Evolutionary conservation across 2,888 invertebrate species (phyloP).

Genomic region (Galeopsomyia nigrocyanea): DNA sequence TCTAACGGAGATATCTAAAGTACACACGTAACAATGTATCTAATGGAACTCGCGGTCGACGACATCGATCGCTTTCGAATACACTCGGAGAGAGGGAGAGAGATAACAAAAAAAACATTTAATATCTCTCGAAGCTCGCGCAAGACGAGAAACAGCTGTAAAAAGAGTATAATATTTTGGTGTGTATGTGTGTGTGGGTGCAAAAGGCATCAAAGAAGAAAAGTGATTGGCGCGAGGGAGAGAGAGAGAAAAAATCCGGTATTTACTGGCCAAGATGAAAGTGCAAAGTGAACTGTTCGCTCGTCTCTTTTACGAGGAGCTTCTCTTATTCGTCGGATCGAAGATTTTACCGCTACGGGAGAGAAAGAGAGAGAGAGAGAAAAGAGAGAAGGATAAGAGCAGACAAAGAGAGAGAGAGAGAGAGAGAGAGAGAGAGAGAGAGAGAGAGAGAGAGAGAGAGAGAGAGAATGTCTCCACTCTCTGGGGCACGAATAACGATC

Average conservation of each 20-base stretch:
- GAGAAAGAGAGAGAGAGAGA: constrained; percentile 28
- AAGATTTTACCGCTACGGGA: constrained; percentile 14
- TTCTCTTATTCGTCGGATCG: constrained; percentile 44
- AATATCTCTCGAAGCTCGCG: constrained; percentile 15
- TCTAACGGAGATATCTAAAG: too few species aligned
- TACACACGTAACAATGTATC: too few species aligned
- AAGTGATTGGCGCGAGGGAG: too few species aligned
- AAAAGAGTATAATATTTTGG: constrained; percentile 1
- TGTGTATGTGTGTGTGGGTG: too few species aligned
- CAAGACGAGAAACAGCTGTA: constrained; percentile 26
- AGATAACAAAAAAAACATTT: constrained; percentile 5
- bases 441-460: constrained; percentile 29
- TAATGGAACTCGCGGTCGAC: too few species aligned
- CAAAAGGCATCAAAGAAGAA: too few species aligned
- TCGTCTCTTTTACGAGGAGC: constrained; percentile 9
- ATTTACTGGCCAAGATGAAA: constrained; percentile 43
- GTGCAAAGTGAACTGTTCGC: constrained; percentile 45
- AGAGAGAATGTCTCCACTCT: constrained; percentile 45
- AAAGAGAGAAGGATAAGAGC: too few species aligned
- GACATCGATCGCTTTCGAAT: too few species aligned
- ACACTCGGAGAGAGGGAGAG: too few species aligned
- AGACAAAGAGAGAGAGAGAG: too few species aligned
- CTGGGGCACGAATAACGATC: constrained; percentile 55
- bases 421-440: constrained; percentile 16
- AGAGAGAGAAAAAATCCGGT: constrained; percentile 7